A percentile compares a stretch with the other conserved stretches of the same genome.
Evolutionary conservation across 2,113 vertebrate genomes (phyloP).

Genomic region (Climacteris rufus): DNA sequence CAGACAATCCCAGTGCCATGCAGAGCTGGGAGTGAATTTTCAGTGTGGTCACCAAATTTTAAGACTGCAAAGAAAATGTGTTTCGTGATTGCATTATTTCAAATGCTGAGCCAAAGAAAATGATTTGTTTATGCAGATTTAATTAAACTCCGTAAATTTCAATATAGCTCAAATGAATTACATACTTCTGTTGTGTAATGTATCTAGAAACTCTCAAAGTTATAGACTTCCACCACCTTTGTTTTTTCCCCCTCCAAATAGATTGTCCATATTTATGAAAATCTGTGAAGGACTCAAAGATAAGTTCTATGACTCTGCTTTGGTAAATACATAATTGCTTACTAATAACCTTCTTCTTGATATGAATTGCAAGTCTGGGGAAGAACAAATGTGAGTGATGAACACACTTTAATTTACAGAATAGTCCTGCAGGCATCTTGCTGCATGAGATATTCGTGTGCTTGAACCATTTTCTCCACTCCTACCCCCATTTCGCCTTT

Average conservation of each 20-base stretch:
- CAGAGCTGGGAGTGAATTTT: neutral
- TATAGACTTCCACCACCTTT: fast-evolving
- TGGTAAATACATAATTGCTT: neutral
- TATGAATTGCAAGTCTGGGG: neutral
- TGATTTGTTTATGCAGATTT: neutral
- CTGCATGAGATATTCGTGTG: constrained; percentile 5
- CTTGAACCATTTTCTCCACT: neutral
- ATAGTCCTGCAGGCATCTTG: neutral
- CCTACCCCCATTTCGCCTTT: neutral
- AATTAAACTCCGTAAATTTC: neutral
- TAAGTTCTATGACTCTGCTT: neutral
- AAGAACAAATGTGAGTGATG: neutral
- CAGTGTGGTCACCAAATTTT: too few relatives aligned
- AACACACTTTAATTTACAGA: neutral
- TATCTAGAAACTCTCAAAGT: neutral
- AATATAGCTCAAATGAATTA: neutral
- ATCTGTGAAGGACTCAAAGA: neutral
- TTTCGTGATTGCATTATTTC: neutral
- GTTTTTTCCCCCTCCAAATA: fast-evolving
- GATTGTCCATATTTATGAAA: neutral
- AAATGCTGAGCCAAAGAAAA: neutral
- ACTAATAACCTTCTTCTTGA: neutral
- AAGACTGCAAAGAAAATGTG: neutral
- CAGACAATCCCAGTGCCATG: fast-evolving
- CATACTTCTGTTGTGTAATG: neutral